Evolutionary conservation across 1,140 invertebrate genomes (phyloP).

Genomic region (Battus philenor): DNA sequence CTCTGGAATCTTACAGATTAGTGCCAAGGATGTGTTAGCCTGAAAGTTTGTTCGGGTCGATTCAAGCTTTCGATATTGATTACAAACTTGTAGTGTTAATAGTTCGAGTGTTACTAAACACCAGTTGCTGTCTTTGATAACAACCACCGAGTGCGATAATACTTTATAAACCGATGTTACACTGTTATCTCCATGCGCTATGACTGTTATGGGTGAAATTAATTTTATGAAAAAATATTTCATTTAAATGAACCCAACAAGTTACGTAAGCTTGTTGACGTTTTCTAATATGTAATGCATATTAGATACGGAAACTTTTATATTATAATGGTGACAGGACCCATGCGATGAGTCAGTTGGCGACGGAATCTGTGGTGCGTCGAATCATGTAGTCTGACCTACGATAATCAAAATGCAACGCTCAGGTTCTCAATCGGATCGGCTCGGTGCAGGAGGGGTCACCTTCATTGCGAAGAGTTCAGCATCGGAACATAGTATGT

Average conservation of each 20-base stretch:
- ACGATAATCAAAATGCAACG: slow-evolving; percentile 71
- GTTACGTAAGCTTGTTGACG: no score
- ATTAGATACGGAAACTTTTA: no score
- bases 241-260: no score
- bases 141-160: slow-evolving; percentile 5
- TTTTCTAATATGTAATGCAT: no score
- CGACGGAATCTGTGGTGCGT: slow-evolving; percentile 38
- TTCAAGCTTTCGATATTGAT: slow-evolving; percentile 5
- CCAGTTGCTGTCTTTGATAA: slow-evolving; percentile 6
- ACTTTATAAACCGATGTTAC: neutral
- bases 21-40: neutral
- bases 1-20: neutral
- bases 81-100: slow-evolving; percentile 5
- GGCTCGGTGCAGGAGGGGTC: slow-evolving; percentile 46
- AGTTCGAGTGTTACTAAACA: slow-evolving; percentile 7
- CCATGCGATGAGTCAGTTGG: slow-evolving; percentile 34
- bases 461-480: slow-evolving; percentile 67
- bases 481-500: slow-evolving; percentile 75
- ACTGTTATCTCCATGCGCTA: neutral
- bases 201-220: no score
- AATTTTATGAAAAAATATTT: no score
- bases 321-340: slow-evolving; percentile 28
- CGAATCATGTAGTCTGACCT: slow-evolving; percentile 43
- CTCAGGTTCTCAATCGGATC: slow-evolving; percentile 73
- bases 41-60: neutral